Base-by-base conservation (phyloP, 2,113 vertebrate species). In the Sardina pilchardus region DNA sequence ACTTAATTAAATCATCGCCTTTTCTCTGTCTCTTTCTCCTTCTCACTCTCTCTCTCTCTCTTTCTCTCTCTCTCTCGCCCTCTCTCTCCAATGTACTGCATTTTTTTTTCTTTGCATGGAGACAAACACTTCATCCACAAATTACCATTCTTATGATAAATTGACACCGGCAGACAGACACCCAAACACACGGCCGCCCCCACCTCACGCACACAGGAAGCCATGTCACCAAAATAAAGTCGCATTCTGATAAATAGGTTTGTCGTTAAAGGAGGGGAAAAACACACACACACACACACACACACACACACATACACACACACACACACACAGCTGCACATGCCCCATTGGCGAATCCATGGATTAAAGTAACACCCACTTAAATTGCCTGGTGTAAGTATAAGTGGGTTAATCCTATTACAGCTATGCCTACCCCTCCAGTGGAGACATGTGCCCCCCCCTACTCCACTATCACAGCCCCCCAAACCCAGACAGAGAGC, bases 121-220 rank as follows among this genome's bases (percentile, higher is more conserved):
- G 89, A 89, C 84, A 89, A 92, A 90, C 82, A 88, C 83, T 88
- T 92, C 85, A 92, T 92, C 86, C 85, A 83, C 85, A 88, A 88
- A 90, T 90, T 92, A 90, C 90, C 81, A 36, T 86, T 82, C 83
- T 30, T 48, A 83, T 88, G 83, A 78, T 78, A 78, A 75, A 30
- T 17, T 78, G 44, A 42, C 84, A 53, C 67, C 36, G n/a, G 39
- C 43, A 84, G 63, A 42, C 43, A 84, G 63, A 42, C 84, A 53
- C 67, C 36, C 39, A 89, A 88, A 88, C 87, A 88, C 89, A 91
- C 88, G 47, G 85, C 88, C 80, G 88, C 67, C 6, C 84, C 86
- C 78, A 75, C 84, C 26, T 83, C 80, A 85, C 78, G 30, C 84
- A 87, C 87, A 90, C 86, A 86, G 82, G 86, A 82, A 78, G 71